Evolutionary conservation across 2,113 vertebrate species (phyloP), one percentile per base, ranked within the genome.

Genomic region (Chrysemys picta): DNA sequence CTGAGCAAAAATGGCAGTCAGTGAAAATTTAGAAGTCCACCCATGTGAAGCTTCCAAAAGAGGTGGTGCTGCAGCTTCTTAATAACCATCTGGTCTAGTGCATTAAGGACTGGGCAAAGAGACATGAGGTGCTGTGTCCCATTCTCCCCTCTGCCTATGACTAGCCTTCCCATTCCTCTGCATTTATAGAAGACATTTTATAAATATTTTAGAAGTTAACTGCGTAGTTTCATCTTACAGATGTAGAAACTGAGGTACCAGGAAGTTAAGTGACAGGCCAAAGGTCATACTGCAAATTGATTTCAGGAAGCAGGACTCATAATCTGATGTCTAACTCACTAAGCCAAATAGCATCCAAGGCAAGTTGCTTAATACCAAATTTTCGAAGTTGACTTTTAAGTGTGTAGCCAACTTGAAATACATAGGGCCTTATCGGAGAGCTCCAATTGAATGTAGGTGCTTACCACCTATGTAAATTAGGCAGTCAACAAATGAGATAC

Each of bases 281-380:
- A 90, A 83, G 94, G 93, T 96, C 84, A 96, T 29, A 59, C 11
- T 29, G 57, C 57, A 59, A 93, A 91, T 16, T 76, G 59, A 54
- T 89, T 82, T 27, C 57, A 91, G 90, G 75, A 92, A 94, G 82
- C 0, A 56, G 45, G 80, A 78, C 91, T 79, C 52, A 84, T 47
- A 72, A n/a, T 78, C 35, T 85, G 88, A 96, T 27, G 59, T 11
- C 0, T 13, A 82, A 45, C 93, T 93, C 78, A 24, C 22, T 54
- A 85, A 91, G 94, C 35, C 35, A 95, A 82, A 85, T 76, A 93
- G 91, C 69, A 93, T 87, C 65, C 83, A 93, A 94, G 42, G n/a
- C 65, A 88, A 16, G 80, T 88, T 93, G 47, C 87, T 94, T 87
- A 91, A 76, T 87, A 82, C 78, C 31, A 90, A 56, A 69, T 80